Evolutionary conservation across 2,113 vertebrate species (phyloP), one percentile per base, ranked within the genome.

Genomic region (Geothlypis trichas): DNA sequence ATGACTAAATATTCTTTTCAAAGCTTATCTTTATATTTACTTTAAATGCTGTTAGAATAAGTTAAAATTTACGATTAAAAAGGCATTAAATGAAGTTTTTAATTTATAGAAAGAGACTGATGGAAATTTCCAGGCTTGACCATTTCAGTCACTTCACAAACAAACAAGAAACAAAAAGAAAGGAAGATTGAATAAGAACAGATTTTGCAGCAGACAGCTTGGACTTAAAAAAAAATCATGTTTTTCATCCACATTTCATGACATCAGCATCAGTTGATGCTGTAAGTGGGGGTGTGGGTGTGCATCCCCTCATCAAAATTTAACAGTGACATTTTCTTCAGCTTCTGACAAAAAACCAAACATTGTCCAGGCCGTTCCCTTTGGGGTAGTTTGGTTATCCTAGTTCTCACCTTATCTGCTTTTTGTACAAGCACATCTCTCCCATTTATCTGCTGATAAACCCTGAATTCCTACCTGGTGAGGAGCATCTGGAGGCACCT

Each of bases 381-480:
- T 51, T 30, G 66, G n/a, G 26, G 26, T 10, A 28, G 17, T 2
- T 15, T 41, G 49, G 55, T 73, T 77, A 61, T 65, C 55, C 52
- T 41, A 14, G 22, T 3, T 9, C 54, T 52, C 75, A 47, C 22
- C 9, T 47, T 61, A n/a, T 61, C 57, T 67, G 27, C 0, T 51
- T 68, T 74, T 23, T 33, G 5, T 27, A 47, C 49, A 66, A 80
- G 30, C 8, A 30, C 2, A 5, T 17, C 28, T 78, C 17, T 47
- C 41, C 20, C 46, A 41, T 46, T 82, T 59, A 51, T 24, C 58
- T 79, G 44, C 61, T 5, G 5, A 12, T 15, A 58, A 37, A 63
- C 9, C 15, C 22, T 13, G 4, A 19, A 33, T 44, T 37, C 22
- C 33, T 47, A 5, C 10, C 28, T 8, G 0, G 19, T 20, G 54